phyloP scores from a whole-genome alignment of 2,797 vertebrate species.

The Tympanoctomys barrerae region DNA sequence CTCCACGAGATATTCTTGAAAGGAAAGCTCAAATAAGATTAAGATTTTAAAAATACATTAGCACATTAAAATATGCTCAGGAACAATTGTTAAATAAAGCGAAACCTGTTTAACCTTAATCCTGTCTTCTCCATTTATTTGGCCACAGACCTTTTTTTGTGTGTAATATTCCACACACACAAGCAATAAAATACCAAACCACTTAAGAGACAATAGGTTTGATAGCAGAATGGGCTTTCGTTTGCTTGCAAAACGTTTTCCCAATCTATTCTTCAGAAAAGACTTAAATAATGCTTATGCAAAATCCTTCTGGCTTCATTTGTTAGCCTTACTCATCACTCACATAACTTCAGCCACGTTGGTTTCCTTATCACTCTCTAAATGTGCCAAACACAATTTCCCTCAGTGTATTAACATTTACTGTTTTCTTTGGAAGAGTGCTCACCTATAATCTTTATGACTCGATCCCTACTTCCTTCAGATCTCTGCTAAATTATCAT shows the following conservation, averaged over 20 bases:
- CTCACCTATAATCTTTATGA: neutral
- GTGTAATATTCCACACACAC: neutral
- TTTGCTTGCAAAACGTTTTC: conserved; percentile 9
- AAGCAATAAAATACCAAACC: conserved; percentile 38
- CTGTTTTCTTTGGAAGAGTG: neutral
- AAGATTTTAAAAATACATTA: conserved; percentile 1
- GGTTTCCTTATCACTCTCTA: neutral
- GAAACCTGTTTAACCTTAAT: conserved; percentile 24
- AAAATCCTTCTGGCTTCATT: conserved; percentile 18
- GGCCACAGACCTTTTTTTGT: neutral
- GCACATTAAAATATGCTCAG: conserved; percentile 34
- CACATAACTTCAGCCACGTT: neutral
- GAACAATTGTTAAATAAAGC: neutral
- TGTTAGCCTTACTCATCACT: neutral
- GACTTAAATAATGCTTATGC: neutral
- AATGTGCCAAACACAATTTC: neutral
- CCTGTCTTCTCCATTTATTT: conserved; percentile 8
- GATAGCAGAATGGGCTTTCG: neutral
- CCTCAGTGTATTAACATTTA: neutral
- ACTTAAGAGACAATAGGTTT: neutral
- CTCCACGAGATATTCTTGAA: neutral
- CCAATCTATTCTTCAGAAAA: neutral
- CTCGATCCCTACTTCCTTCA: neutral
- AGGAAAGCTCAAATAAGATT: neutral
- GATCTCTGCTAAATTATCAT: neutral